Percentiles rank a stretch among this genome's conserved stretches.
phyloP scores from a whole-genome alignment of 92 coral and sea anemone genomes.

The Umimayanthus kanabou region DNA sequence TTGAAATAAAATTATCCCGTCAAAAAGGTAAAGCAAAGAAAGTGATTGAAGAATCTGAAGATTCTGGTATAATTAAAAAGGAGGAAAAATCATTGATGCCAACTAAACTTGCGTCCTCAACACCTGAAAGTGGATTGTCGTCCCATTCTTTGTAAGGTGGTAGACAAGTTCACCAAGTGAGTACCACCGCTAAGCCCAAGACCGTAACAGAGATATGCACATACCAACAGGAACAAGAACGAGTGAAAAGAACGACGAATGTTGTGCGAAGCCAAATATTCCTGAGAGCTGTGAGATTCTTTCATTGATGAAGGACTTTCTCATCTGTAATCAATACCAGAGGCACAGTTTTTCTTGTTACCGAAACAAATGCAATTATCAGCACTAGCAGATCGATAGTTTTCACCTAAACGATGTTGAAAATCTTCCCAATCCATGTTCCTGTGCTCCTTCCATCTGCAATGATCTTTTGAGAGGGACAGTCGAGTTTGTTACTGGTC shows the following conservation, averaged over 20 bases:
- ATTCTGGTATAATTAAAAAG: constrained; percentile 8
- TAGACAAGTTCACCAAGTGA: constrained; percentile 1
- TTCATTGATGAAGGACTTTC: background rate
- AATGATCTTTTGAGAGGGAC: constrained; percentile 20
- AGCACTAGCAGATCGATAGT: background rate
- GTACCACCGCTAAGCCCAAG: background rate
- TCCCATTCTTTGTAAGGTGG: background rate
- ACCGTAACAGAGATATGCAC: background rate
- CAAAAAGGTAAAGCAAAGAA: constrained; percentile 24
- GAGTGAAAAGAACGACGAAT: background rate
- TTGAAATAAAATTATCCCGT: constrained; percentile 15
- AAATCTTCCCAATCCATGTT: background rate
- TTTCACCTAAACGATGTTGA: background rate
- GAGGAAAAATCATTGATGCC: background rate
- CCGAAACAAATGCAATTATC: background rate
- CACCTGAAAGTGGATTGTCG: constrained; percentile 19
- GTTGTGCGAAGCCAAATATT: background rate
- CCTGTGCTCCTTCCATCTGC: constrained; percentile 15
- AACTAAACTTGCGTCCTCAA: background rate
- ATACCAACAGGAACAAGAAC: background rate
- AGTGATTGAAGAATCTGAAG: constrained; percentile 8
- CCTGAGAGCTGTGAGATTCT: background rate
- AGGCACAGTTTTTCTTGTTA: constrained; percentile 13
- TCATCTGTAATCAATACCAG: background rate
- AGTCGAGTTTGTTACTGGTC: constrained; percentile 7